These are phyloP conservation scores for Scaeva pyrastri DNA, from an alignment of 2,888 invertebrate species.

Conservation along the genomic window DNA sequence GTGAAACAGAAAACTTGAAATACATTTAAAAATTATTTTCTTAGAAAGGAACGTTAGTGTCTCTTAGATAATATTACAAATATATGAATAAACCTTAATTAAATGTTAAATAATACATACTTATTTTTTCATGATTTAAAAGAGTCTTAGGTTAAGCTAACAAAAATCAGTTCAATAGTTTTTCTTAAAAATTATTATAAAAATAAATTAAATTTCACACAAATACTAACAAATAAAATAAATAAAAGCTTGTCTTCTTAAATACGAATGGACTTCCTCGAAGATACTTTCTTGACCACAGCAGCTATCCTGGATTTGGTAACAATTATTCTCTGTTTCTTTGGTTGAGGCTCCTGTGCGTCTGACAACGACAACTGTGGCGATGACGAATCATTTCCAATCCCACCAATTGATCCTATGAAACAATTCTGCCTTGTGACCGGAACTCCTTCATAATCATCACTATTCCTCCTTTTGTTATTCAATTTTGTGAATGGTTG, in stretches of 20 bases:
- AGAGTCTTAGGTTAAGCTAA: neutral
- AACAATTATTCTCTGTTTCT: conserved; percentile 10
- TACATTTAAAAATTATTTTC: too few species aligned
- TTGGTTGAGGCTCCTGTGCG: neutral
- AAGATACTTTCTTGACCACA: conserved; percentile 6
- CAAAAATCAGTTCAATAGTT: conserved; percentile 38
- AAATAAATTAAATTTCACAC: neutral
- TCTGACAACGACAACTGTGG: neutral
- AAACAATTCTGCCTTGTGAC: conserved; percentile 82
- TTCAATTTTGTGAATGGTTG: conserved; percentile 34
- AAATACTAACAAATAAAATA: conserved; percentile 1
- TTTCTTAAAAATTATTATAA: neutral
- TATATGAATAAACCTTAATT: neutral
- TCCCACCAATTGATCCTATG: conserved; percentile 78
- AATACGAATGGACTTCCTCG: conserved; percentile 26
- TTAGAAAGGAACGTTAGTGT: conserved; percentile 10
- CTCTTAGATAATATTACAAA: neutral
- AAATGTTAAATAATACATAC: neutral
- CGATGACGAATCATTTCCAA: too few species aligned
- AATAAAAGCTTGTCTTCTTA: neutral
- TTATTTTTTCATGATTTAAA: neutral
- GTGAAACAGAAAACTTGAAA: too few species aligned
- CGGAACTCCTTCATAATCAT: conserved; percentile 75
- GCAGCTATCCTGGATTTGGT: neutral
- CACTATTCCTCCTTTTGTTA: conserved; percentile 23